Evolutionary conservation across 2,797 vertebrate genomes (phyloP), one percentile per base, ranked within the genome.

Genomic region (Bradypodion ventrale): DNA sequence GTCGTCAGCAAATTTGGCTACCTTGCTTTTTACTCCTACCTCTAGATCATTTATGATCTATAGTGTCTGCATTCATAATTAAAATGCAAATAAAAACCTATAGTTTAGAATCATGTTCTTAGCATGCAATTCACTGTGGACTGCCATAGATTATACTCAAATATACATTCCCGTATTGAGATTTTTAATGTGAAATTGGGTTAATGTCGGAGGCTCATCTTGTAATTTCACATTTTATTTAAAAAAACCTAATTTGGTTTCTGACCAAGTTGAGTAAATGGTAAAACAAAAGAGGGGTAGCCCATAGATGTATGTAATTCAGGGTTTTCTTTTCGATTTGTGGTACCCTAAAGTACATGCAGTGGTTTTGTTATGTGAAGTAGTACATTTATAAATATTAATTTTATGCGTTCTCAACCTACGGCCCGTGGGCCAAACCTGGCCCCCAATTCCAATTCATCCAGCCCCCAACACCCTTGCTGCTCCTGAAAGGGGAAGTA

Each of bases 61-160:
- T n/a, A 52, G 29, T 13, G 25, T 13, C 72, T 83, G 62, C 60
- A 65, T 65, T 84, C 59, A 78, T 78, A 75, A 78, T 66, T 83
- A 78, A 74, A 85, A 13, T 44, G 3, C 16, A 59, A 15, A 1
- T 42, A 2, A 15, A 82, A 78, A 42, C 25, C 16, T 83, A 62
- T 13, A 35, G 1, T 62, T 78, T 15, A 60, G 63, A 56, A 13
- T 23, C 46, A 40, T 69, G 5, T n/a, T 52, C 56, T 77, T 66
- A 78, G 80, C 44, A 49, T 68, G 23, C 0, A 23, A 52, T 69
- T 16, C 46, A 70, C 1, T 42, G 32, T 52, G 1, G 21, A 5
- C 6, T 82, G 63, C 10, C 49, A 37, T 32, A 16, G 82, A 49
- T 76, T n/a, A n/a, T n/a, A n/a, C n/a, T n/a, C n/a, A 37, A 1